These are phyloP conservation scores for Pandemis heparana DNA, from an alignment of 2,888 invertebrate genomes.

Conservation along the genomic window DNA sequence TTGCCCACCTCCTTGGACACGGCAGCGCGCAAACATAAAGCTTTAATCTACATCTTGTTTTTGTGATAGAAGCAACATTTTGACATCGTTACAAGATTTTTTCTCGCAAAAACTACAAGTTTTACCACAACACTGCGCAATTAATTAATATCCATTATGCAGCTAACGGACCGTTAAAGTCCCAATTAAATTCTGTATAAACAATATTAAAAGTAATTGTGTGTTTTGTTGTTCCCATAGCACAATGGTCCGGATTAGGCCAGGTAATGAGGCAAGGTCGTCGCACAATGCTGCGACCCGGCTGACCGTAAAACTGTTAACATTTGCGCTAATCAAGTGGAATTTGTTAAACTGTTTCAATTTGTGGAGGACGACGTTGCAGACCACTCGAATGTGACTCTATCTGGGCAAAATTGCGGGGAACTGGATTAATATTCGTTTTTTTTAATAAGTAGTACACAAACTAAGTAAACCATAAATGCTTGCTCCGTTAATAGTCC, in stretches of 20 bases:
- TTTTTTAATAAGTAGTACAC: too few relatives aligned
- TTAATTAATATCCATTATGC: slow-evolving; percentile 3
- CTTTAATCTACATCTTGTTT: too few relatives aligned
- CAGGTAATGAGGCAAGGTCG: slow-evolving; percentile 14
- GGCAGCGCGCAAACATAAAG: too few relatives aligned
- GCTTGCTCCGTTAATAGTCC: too few relatives aligned
- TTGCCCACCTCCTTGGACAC: too few relatives aligned
- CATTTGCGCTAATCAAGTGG: slow-evolving; percentile 2
- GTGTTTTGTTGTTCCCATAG: slow-evolving; percentile 4
- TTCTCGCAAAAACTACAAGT: neutral
- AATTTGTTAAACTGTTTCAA: slow-evolving; percentile 13
- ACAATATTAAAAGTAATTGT: slow-evolving; percentile 20
- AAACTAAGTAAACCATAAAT: too few relatives aligned
- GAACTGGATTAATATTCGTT: too few relatives aligned
- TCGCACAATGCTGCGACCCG: slow-evolving; percentile 16
- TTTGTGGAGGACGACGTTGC: neutral
- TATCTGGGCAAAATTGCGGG: too few relatives aligned
- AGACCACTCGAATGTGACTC: too few relatives aligned
- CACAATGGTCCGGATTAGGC: slow-evolving; percentile 16
- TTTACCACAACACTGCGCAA: slow-evolving; percentile 3
- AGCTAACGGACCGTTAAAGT: slow-evolving; percentile 20
- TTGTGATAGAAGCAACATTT: neutral
- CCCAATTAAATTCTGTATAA: slow-evolving; percentile 19
- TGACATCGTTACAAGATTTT: neutral
- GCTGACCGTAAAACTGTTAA: slow-evolving; percentile 3